These are phyloP conservation scores for Actenoides lindsayi DNA, from an alignment of 2,113 vertebrate species.

Conservation along the genomic window DNA sequence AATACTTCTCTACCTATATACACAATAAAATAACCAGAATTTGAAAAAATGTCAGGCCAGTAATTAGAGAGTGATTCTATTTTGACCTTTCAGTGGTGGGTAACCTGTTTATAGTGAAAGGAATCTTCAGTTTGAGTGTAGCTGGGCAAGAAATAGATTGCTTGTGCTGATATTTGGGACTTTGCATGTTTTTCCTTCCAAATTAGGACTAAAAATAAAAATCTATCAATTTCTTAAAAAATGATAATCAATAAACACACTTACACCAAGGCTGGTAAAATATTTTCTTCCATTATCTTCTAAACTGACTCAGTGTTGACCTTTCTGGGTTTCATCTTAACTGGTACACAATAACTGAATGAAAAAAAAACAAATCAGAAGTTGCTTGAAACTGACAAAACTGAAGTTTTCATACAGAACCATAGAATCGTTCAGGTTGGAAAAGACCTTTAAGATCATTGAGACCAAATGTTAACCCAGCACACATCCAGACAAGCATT, in stretches of 20 bases:
- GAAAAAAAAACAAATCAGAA: too few relatives aligned
- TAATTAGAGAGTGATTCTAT: not conserved
- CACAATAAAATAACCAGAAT: not conserved
- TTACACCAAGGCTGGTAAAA: not conserved
- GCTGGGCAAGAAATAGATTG: not conserved
- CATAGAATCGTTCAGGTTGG: not conserved
- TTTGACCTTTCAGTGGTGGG: not conserved
- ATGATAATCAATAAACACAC: not conserved
- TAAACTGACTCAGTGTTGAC: not conserved
- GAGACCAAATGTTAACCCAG: not conserved
- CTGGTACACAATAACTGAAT: not conserved
- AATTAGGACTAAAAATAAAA: not conserved
- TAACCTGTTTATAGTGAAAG: not conserved
- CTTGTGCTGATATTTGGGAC: not conserved
- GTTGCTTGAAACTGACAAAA: not conserved
- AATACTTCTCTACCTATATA: not conserved
- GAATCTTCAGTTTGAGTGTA: not conserved
- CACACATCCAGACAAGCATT: not conserved
- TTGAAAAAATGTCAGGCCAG: not conserved
- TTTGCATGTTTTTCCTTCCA: not conserved
- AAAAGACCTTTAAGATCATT: not conserved
- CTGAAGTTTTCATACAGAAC: rapidly evolving
- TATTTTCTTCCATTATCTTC: not conserved
- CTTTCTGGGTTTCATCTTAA: not conserved
- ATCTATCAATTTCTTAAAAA: not conserved